Evolutionary conservation across 2,888 invertebrate species (phyloP).

Genomic region (Heterodera filipjevi): DNA sequence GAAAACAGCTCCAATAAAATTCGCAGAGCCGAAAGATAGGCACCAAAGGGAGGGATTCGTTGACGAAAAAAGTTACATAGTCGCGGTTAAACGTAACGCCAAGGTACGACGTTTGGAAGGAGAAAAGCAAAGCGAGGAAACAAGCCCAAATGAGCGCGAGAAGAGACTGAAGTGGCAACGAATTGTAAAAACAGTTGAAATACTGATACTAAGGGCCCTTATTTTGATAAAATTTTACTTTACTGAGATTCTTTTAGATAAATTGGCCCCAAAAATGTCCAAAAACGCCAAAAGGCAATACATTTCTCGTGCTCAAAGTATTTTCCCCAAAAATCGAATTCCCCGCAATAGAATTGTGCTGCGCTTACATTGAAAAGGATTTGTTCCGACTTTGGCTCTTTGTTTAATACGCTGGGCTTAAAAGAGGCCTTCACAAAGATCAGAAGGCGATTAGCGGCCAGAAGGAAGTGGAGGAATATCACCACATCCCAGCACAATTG

Average conservation of each 20-base stretch:
- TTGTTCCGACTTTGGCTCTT: slow-evolving; percentile 4
- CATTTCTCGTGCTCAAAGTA: too few relatives aligned
- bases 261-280: too few relatives aligned
- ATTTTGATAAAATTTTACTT: too few relatives aligned
- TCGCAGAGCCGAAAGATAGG: not conserved
- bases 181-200: too few relatives aligned
- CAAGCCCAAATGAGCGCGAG: too few relatives aligned
- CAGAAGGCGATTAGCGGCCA: not conserved
- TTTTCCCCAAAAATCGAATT: too few relatives aligned
- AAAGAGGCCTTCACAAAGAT: slow-evolving; percentile 2
- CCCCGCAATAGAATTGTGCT: too few relatives aligned
- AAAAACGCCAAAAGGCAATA: too few relatives aligned
- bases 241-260: too few relatives aligned
- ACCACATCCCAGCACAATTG: slow-evolving; percentile 9
- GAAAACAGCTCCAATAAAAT: not conserved
- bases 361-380: not conserved
- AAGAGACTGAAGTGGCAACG: too few relatives aligned
- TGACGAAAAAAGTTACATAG: not conserved
- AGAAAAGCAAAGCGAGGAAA: not conserved
- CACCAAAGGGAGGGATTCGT: not conserved
- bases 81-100: not conserved
- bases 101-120: not conserved
- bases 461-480: not conserved
- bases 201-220: too few relatives aligned
- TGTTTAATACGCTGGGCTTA: not conserved